Evolutionary conservation across 2,888 invertebrate genomes (phyloP), one percentile per base, ranked within the genome.

Genomic region (Alsophila aescularia): DNA sequence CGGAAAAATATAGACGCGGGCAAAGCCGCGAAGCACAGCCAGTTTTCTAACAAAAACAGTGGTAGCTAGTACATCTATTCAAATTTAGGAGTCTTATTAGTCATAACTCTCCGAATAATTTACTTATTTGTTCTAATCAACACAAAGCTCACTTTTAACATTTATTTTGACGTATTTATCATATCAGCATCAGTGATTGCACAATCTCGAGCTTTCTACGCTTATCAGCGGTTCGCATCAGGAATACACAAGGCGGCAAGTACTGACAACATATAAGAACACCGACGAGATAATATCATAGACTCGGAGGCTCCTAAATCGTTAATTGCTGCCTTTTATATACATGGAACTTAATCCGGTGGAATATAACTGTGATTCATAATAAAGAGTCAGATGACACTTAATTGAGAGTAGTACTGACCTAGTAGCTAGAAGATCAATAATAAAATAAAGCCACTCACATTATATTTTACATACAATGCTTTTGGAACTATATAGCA

Each of bases 271-370:
- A 51, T 53, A 35, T 51, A 47, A 39, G 51, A 53, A 14, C 27
- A 37, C 55, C 58, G 55, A 47, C 40, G 15, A 51, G 58, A 61
- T 61, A 53, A 31, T 36, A 58, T 61, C 61, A 34, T 29, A 52
- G 44, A 56, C 51, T 50, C 34, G 21, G 44, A 51, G 48, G 47
- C 47, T 56, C 41, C 52, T 47, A 37, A 55, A 45, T 51, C 50
- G 16, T 55, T 55, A 61, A 55, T 58, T 49, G 44, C 40, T 35
- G 40, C 55, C 50, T 45, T 49, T 21, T 50, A 50, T 31, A 39
- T 49, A 29, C 10, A 27, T 29, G 49, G 37, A 40, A 24, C 31
- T 27, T 16, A 44, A 44, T 32, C 37, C 6, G 16, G 39, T 44
- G 13, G 34, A 29, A 44, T 18, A 29, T 52, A 52, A 35, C 52